Conservation (phyloP, 1,140 invertebrate genomes). For the Bombus haemorrhoidalis region DNA sequence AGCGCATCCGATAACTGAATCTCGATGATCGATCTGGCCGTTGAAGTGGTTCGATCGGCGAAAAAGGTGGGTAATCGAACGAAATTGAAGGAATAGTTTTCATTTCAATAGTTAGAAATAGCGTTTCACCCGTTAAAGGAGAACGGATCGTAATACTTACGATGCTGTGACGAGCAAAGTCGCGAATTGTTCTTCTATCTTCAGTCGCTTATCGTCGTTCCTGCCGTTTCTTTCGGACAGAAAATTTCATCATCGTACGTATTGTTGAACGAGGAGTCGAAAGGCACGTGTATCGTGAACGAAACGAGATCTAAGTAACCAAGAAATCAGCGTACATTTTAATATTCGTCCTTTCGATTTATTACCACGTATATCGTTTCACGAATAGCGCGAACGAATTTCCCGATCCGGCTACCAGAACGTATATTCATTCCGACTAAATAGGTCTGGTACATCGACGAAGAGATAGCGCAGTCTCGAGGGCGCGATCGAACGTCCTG, state of each 20-base stretch:
- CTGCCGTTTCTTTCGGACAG: too few species aligned
- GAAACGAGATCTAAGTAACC: too few species aligned
- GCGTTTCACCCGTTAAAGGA: neutral
- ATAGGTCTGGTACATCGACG: neutral
- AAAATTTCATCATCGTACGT: too few species aligned
- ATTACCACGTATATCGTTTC: neutral
- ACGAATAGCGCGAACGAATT: neutral
- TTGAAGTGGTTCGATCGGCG: conserved; percentile 31
- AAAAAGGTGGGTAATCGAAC: neutral
- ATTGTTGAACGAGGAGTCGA: too few species aligned
- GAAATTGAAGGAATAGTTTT: neutral
- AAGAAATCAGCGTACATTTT: too few species aligned
- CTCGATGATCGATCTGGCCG: conserved; percentile 27
- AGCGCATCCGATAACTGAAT: conserved; percentile 48
- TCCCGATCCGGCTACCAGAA: neutral
- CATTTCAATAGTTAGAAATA: too few species aligned
- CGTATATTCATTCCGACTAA: neutral
- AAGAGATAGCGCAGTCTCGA: conserved; percentile 8
- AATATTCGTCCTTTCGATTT: too few species aligned
- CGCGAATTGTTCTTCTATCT: too few species aligned
- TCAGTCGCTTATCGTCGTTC: too few species aligned
- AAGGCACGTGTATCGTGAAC: too few species aligned
- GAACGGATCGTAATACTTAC: neutral
- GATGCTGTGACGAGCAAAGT: too few species aligned
- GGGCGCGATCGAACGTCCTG: conserved; percentile 13